Evolutionary conservation across 2,888 invertebrate genomes (phyloP), one percentile per base, ranked within the genome.

Genomic region (Phragmatobia fuliginosa): DNA sequence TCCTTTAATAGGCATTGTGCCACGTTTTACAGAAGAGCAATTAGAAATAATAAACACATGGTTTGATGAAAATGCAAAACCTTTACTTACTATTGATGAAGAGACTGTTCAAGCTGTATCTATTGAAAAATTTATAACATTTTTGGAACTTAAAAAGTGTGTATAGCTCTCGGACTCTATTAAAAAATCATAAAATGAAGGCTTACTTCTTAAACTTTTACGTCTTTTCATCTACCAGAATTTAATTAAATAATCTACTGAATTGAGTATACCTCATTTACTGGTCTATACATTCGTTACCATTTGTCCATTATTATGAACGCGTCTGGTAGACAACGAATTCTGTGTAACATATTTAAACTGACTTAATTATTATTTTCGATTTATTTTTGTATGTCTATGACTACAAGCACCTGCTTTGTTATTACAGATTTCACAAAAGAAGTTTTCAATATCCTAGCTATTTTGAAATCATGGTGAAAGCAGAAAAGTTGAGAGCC

Each of bases 141-240:
- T 90, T 85, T 84, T 94, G 75, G 86, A 85, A 64, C 79, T 91
- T 67, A 92, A 90, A 83, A 94, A 89, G 94, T 94, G 90, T n/a
- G 65, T 66, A 25, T 36, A 38, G 38, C 38, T 14, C 1, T 14
- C 38, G 2, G 36, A 0, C 21, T 0, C 16, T n/a, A n/a, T n/a
- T n/a, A n/a, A n/a, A n/a, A n/a, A n/a, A n/a, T n/a, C n/a, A n/a
- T n/a, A n/a, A n/a, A n/a, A n/a, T n/a, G n/a, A n/a, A n/a, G n/a
- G n/a, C n/a, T n/a, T n/a, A n/a, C n/a, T n/a, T n/a, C n/a, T n/a
- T n/a, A n/a, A n/a, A n/a, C n/a, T n/a, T n/a, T n/a, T n/a, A n/a
- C n/a, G n/a, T n/a, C n/a, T 7, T 8, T 45, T 21, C 45, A 21
- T 21, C 7, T 21, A 21, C 6, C 7, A 1, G 8, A 45, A 45